Conservation (phyloP, 2,888 invertebrate genomes). For the Leucophora obtusa region DNA sequence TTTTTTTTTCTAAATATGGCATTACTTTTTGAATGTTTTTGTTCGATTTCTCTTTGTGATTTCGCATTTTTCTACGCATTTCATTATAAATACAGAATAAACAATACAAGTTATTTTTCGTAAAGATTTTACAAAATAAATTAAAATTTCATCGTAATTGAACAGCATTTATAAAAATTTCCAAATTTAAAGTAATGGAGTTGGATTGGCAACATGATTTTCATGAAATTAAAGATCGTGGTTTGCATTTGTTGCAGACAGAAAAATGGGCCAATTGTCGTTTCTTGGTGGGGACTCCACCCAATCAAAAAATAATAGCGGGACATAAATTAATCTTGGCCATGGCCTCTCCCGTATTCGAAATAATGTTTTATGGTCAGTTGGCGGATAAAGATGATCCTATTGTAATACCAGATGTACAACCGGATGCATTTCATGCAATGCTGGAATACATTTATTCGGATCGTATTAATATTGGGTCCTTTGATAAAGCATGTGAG, state of each 20-base stretch:
- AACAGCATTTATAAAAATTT: neutral
- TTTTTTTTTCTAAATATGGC: too few species aligned
- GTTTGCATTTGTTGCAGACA: conserved; percentile 85
- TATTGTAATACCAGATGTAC: conserved; percentile 89
- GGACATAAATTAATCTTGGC: conserved; percentile 90
- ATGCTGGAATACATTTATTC: conserved; percentile 91
- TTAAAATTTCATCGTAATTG: neutral
- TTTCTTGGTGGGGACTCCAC: conserved; percentile 89
- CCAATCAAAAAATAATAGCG: conserved; percentile 85
- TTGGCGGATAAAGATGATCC: conserved; percentile 87
- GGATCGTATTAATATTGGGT: conserved; percentile 87
- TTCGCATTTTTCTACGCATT: conserved; percentile 40
- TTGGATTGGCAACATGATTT: conserved; percentile 88
- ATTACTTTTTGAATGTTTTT: too few species aligned
- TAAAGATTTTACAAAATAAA: neutral
- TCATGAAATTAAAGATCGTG: conserved; percentile 83
- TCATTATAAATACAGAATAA: conserved; percentile 26
- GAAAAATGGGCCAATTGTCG: conserved; percentile 91
- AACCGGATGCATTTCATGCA: conserved; percentile 91
- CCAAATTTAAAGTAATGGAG: conserved; percentile 66
- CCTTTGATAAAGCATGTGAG: conserved; percentile 92
- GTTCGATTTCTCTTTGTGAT: conserved; percentile 17
- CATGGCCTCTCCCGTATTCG: conserved; percentile 93
- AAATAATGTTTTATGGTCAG: conserved; percentile 92
- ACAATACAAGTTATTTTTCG: conserved; percentile 15